Evolutionary conservation across 1,140 invertebrate genomes (phyloP).

Genomic region (Nephotettix cincticeps): DNA sequence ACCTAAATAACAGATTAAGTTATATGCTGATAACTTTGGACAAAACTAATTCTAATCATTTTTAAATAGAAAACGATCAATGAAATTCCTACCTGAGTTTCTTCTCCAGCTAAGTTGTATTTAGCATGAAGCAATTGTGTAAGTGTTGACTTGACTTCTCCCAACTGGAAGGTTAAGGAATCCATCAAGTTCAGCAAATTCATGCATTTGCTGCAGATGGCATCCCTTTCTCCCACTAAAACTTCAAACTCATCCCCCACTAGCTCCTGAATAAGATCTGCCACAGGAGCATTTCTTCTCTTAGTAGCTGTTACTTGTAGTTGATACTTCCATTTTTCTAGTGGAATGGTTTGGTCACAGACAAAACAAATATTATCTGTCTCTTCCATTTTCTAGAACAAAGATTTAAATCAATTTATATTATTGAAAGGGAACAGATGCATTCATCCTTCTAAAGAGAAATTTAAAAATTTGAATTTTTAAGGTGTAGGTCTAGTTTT

Average conservation of each 20-base stretch:
- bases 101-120: neutral
- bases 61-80: too few relatives aligned
- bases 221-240: constrained; percentile 2
- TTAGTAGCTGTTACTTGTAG: constrained; percentile 4
- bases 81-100: neutral
- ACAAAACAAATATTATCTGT: constrained; percentile 1
- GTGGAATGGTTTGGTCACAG: neutral
- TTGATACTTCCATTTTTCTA: constrained; percentile 11
- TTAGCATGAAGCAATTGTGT: neutral
- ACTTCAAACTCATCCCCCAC: constrained; percentile 3
- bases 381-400: neutral
- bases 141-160: neutral
- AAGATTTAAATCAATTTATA: too few relatives aligned
- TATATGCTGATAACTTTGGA: too few relatives aligned
- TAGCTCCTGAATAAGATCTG: neutral
- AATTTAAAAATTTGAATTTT: too few relatives aligned
- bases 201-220: constrained; percentile 6
- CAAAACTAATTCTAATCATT: too few relatives aligned
- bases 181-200: constrained; percentile 9
- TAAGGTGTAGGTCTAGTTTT: too few relatives aligned
- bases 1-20: too few relatives aligned
- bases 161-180: neutral
- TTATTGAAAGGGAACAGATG: too few relatives aligned
- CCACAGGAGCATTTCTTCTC: neutral
- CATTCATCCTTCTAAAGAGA: too few relatives aligned